Evolutionary conservation across 2,113 vertebrate genomes (phyloP), one percentile per base, ranked within the genome.

Genomic region (Malaclemys terrapin): DNA sequence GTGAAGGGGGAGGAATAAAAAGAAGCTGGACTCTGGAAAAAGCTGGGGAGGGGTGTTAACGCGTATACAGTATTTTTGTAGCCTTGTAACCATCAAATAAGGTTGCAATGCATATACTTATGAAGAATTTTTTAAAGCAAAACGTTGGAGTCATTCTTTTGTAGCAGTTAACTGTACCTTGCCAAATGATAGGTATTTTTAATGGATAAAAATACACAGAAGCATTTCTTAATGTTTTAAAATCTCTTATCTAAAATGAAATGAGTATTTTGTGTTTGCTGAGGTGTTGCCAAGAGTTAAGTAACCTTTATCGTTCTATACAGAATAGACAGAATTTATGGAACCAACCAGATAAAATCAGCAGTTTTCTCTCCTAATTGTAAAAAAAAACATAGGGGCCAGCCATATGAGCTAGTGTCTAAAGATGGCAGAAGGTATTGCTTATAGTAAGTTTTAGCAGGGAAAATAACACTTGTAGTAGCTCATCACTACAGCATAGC

Each of bases 341-440:
- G 82, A 52, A 89, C 56, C 25, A 79, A 11, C 27, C 3, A 72
- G 29, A 65, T 91, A 83, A 82, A 86, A 81, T 62, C 89, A 87
- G 57, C 1, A 2, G 35, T 13, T 88, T 89, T 56, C 29, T 86
- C 72, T 90, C 80, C 20, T 56, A 56, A 57, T 54, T 54, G 53
- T 54, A 6, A 12, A 50, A 47, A 47, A 24, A 49, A 85, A 85
- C 87, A 93, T 8, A 84, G 62, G n/a, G 85, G 47, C 35, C 16
- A 78, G 25, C 56, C 80, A 31, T 31, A 82, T 87, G 8, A 52
- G 24, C 27, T 4, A 50, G 24, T 69, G 47, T 72, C 19, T 20
- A 45, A 72, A 24, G 24, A 56, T 49, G 89, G 87, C 42, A 84
- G 87, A 96, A 96, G 62, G 12, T 82, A 94, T 96, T 96, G 91